These are phyloP conservation scores for Nomada lathburiana DNA, from an alignment of 2,888 invertebrate genomes.

Conservation along the genomic window DNA sequence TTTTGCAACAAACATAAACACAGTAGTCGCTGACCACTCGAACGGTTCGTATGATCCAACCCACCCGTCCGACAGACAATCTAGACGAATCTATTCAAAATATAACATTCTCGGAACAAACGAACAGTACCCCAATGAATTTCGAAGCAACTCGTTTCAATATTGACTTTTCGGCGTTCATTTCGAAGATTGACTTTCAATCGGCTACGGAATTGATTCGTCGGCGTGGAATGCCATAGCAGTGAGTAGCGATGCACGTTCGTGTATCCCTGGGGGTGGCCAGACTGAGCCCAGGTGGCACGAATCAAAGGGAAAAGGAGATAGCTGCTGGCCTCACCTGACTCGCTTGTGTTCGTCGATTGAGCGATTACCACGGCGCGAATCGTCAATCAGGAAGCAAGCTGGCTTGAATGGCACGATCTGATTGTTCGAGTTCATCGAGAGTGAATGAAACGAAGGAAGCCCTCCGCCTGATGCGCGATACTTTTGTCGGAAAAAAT, in stretches of 20 bases:
- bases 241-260: slow-evolving; percentile 42
- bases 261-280: slow-evolving; percentile 13
- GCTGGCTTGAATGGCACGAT: slow-evolving; percentile 47
- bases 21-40: too few relatives aligned
- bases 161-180: slow-evolving; percentile 55
- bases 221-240: background rate
- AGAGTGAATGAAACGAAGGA: slow-evolving; percentile 50
- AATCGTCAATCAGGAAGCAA: slow-evolving; percentile 60
- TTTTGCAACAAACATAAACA: too few relatives aligned
- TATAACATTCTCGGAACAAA: slow-evolving; percentile 20
- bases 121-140: slow-evolving; percentile 30
- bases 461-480: background rate
- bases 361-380: slow-evolving; percentile 61
- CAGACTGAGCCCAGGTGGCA: slow-evolving; percentile 19
- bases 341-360: slow-evolving; percentile 55
- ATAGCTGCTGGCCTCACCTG: slow-evolving; percentile 48
- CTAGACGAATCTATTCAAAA: slow-evolving; percentile 3
- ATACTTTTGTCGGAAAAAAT: slow-evolving; percentile 36
- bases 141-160: slow-evolving; percentile 41
- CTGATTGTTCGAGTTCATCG: slow-evolving; percentile 45
- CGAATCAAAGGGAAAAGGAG: slow-evolving; percentile 58
- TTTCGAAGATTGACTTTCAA: slow-evolving; percentile 58
- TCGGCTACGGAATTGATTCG: slow-evolving; percentile 48
- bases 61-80: background rate
- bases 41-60: too few relatives aligned